Percentiles rank a stretch among this genome's conserved stretches.
phyloP scores from a whole-genome alignment of 2,113 vertebrate genomes.

The Myotis brandtii region DNA sequence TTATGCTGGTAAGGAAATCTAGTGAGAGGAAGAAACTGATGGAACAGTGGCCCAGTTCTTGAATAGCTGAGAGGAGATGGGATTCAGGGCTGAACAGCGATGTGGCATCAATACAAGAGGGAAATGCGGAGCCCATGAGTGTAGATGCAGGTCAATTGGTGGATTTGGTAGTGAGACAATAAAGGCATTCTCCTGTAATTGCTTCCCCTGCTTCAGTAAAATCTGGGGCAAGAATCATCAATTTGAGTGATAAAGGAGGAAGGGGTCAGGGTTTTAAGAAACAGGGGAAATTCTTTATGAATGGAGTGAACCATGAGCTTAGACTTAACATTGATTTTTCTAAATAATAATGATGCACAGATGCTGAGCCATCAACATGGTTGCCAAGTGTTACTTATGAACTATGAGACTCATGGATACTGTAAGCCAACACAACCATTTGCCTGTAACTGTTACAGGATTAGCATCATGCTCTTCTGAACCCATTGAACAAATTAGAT shows the following conservation, averaged over 20 bases:
- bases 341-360: not conserved
- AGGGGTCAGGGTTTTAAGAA: not conserved
- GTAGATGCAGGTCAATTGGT: not conserved
- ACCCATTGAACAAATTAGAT: constrained; percentile 14
- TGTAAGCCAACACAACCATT: not conserved
- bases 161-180: not conserved
- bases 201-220: not conserved
- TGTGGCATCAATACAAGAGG: not conserved
- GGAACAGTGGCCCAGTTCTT: not conserved
- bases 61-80: not conserved
- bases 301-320: not conserved
- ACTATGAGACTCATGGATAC: not conserved
- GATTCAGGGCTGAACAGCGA: not conserved
- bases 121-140: not conserved
- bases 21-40: not conserved
- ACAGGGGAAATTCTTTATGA: not conserved
- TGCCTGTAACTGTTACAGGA: not conserved
- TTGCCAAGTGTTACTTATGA: not conserved
- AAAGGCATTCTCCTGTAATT: not conserved
- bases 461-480: not conserved
- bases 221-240: not conserved
- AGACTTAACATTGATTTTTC: constrained; percentile 17
- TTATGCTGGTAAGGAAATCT: not conserved
- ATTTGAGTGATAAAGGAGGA: not conserved
- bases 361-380: not conserved